Evolutionary conservation across 2,113 vertebrate genomes (phyloP).

Genomic region (Petromus typicus): DNA sequence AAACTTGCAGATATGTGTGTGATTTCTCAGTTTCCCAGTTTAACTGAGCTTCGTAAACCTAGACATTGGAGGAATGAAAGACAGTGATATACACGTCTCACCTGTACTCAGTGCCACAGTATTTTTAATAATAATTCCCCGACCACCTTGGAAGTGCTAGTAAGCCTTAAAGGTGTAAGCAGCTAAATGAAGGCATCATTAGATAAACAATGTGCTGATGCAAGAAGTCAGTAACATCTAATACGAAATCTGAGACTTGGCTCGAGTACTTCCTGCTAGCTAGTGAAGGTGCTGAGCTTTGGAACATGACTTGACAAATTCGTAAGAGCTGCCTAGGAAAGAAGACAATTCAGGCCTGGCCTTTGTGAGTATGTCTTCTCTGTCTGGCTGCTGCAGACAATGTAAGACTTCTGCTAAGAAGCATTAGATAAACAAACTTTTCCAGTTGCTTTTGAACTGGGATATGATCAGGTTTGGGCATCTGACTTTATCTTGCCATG

Average conservation of each 20-base stretch:
- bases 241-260: conserved; percentile 64
- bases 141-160: not conserved
- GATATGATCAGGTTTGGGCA: not conserved
- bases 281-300: conserved; percentile 41
- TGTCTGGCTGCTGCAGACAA: not conserved
- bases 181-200: not conserved
- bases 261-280: conserved; percentile 17
- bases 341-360: not conserved
- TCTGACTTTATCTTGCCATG: conserved; percentile 26
- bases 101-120: not conserved
- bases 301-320: conserved; percentile 58
- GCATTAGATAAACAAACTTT: conserved; percentile 19
- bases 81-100: not conserved
- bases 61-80: not conserved
- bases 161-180: not conserved
- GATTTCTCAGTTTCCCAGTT: not conserved
- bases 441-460: conserved; percentile 34
- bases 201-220: not conserved
- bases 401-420: not conserved
- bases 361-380: not conserved
- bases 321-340: conserved; percentile 41
- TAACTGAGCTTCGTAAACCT: not conserved
- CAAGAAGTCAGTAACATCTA: not conserved
- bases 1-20: not conserved
- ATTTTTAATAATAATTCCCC: conserved; percentile 39